Percentiles rank a stretch among this genome's conserved stretches.
These are phyloP conservation scores for Cyaniris semiargus DNA, from an alignment of 2,888 invertebrate genomes.

Conservation along the genomic window DNA sequence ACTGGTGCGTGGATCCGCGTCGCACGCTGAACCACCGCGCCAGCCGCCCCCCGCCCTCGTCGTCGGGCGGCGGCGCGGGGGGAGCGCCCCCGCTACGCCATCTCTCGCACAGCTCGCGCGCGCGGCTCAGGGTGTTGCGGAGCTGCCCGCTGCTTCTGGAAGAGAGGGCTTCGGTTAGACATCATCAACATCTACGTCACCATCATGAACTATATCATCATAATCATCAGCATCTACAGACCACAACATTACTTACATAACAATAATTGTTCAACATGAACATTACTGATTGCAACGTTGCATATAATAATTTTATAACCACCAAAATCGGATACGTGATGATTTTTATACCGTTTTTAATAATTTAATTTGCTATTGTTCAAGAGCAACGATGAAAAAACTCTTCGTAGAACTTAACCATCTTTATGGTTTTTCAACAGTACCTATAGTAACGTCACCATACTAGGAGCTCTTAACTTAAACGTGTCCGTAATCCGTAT, in stretches of 20 bases:
- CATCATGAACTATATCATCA: background rate
- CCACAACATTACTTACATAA: background rate
- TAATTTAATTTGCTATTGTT: background rate
- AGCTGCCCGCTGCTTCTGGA: constrained; percentile 87
- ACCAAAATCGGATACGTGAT: background rate
- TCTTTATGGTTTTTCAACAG: background rate
- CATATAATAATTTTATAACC: background rate
- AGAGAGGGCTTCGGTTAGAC: constrained; percentile 27
- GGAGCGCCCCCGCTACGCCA: constrained; percentile 80
- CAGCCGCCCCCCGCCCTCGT: constrained; percentile 86
- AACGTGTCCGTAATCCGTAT: background rate
- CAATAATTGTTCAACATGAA: background rate
- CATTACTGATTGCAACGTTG: background rate
- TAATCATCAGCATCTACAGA: background rate
- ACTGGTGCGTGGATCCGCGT: constrained; percentile 90
- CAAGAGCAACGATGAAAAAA: too few species aligned
- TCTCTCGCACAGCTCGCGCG: constrained; percentile 90
- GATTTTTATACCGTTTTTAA: too few species aligned
- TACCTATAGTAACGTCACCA: background rate
- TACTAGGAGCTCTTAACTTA: background rate
- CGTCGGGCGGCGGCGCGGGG: constrained; percentile 73
- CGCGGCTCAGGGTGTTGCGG: constrained; percentile 89
- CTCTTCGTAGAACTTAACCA: background rate
- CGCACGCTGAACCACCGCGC: constrained; percentile 95
- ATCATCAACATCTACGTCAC: background rate